Evolutionary conservation across 1,140 invertebrate species (phyloP), one percentile per base, ranked within the genome.

Genomic region (Anoplophora glabripennis): DNA sequence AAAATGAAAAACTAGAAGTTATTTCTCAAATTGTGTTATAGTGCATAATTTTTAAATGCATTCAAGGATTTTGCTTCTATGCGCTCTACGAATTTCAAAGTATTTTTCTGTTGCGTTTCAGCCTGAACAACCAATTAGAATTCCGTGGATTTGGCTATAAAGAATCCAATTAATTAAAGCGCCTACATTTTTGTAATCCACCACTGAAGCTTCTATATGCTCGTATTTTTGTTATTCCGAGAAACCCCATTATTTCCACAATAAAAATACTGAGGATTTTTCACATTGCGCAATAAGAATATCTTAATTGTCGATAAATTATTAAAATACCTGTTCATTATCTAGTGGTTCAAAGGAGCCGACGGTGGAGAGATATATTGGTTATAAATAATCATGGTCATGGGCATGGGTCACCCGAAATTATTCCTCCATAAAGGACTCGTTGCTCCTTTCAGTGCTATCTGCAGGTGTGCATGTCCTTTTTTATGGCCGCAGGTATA

Each of bases 231-330:
- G 21, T 51, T 10, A 15, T 12, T 8, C 37, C 46, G 18, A 12
- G 17, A 38, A 37, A 47, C 15, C 34, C 47, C 38, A 34, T 44
- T 18, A 28, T 41, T 18, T 18, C 15, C 37, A 56, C 41, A 48
- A 55, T 51, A 55, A 55, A 55, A 42, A 34, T 33, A 35, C 56
- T 36, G 21, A 57, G 53, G 21, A 44, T 34, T 45, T 21, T 53
- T 40, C 14, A 60, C 21, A 46, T 55, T 60, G 35, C 33, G 36
- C 42, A 45, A 55, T 48, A 55, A 15, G 14, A 49, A 35, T 59
- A 61, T 52, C 41, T 64, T 64, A 64, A 64, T 64, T 58, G 63
- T 64, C 59, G 54, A 64, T 64, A 64, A 64, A 64, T 64, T 64
- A 59, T 64, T 56, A 54, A 64, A 64, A 64, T 64, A 52, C 52